Percentiles rank a stretch among this genome's conserved stretches.
phyloP scores from a whole-genome alignment of 2,113 vertebrate genomes.

The Sminthopsis crassicaudata region DNA sequence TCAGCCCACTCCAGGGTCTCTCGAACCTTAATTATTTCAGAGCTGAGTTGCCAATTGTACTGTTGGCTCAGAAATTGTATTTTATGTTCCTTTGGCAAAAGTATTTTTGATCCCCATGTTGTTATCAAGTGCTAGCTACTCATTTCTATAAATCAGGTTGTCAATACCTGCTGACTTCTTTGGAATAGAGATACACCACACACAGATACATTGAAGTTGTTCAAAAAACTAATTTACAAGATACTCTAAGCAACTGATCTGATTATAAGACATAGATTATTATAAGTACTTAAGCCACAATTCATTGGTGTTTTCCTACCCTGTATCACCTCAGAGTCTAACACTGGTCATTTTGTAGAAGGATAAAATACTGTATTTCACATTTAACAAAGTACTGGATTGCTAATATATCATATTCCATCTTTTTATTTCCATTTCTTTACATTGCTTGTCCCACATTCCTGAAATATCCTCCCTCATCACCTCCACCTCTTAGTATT shows the following conservation, averaged over 20 bases:
- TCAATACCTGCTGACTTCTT: background rate
- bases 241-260: slow-evolving; percentile 10
- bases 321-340: rapidly evolving
- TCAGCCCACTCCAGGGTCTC: background rate
- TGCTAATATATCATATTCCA: background rate
- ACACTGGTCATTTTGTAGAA: background rate
- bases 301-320: background rate
- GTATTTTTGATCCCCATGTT: background rate
- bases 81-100: slow-evolving; percentile 3
- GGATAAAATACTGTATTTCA: background rate
- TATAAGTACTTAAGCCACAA: background rate
- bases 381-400: background rate
- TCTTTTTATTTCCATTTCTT: background rate
- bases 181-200: background rate
- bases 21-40: background rate
- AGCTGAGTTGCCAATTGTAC: background rate
- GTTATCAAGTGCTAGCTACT: background rate
- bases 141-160: background rate
- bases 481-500: background rate
- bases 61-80: slow-evolving; percentile 19
- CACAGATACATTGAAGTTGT: background rate
- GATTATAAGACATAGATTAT: background rate
- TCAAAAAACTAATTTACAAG: background rate
- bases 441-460: background rate
- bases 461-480: background rate